Base-by-base conservation (phyloP, 2,888 invertebrate genomes). In the Drosophila mayaguana region DNA sequence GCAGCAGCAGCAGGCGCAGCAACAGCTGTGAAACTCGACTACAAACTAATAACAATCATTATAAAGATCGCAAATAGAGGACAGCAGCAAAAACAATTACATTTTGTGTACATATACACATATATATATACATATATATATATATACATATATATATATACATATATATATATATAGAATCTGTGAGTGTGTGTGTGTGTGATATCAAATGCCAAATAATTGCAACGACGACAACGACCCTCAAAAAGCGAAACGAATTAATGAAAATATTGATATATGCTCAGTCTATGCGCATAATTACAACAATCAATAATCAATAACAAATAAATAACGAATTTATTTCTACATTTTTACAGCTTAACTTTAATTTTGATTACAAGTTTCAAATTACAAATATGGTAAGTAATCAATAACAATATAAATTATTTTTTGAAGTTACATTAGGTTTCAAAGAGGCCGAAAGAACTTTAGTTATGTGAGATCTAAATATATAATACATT, bases 371-470 rank as follows among this genome's bases (percentile, higher is more conserved):
- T 42, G 51, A 72, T 63, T 62, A 46, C 55, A 78, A 66, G 69
- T 77, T 62, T 79, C 48, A 50, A 76, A 66, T 66, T 50, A 69
- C 81, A 80, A 75, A 70, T 64, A 78, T 78, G 81, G 81, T 78
- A 70, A 78, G 81, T 75, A 50, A 55, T 7, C 3, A 43, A 43
- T 43, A 22, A 38, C 11, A 28, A n/a, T n/a, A n/a, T 0, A 48
- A 28, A 40, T 54, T 25, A 12, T 25, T n/a, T 25, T 28, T n/a
- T n/a, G n/a, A 40, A 40, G 7, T 25, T 12, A 7, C 11, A 12
- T 25, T 25, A 2, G n/a, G 6, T 7, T 25, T 16, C 2, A 6
- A 25, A 40, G n/a, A 3, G 3, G 11, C 22, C 38, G n/a, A 14
- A 22, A 16, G 18, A 16, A 14, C 16, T 25, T 46, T 16, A 5